Conservation (phyloP, 2,888 invertebrate species). For the Andrena minutula region DNA sequence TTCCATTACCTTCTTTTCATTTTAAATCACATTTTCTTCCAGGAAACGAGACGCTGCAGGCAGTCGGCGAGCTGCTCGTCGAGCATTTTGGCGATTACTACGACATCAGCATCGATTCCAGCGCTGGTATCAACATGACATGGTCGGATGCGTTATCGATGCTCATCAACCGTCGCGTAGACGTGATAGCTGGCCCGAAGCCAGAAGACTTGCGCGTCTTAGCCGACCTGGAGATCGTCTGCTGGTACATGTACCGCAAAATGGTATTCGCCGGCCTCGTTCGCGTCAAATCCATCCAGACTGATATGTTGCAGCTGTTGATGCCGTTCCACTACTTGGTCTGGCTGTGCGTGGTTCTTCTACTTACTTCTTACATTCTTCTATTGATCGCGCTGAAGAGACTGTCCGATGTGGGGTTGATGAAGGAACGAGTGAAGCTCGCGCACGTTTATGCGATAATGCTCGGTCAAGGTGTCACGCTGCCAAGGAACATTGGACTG, state of each 20-base stretch:
- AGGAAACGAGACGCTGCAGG: constrained; percentile 14
- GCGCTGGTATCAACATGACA: neutral
- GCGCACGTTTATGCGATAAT: constrained; percentile 48
- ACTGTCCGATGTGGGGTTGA: constrained; percentile 35
- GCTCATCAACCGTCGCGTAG: constrained; percentile 37
- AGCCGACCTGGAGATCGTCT: constrained; percentile 45
- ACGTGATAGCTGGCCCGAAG: constrained; percentile 23
- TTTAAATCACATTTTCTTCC: neutral
- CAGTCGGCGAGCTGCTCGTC: constrained; percentile 27
- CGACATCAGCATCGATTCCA: constrained; percentile 17
- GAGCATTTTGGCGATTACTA: constrained; percentile 31
- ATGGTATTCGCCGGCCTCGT: constrained; percentile 43
- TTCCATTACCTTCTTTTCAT: neutral
- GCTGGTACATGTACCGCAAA: constrained; percentile 44
- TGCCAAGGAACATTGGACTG: constrained; percentile 53
- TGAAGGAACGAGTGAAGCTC: constrained; percentile 50
- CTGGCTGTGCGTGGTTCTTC: constrained; percentile 41
- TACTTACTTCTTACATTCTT: constrained; percentile 29
- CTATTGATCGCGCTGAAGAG: constrained; percentile 26
- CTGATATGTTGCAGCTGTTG: constrained; percentile 37
- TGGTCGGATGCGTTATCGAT: constrained; percentile 35
- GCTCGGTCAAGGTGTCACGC: constrained; percentile 40
- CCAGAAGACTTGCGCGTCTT: constrained; percentile 19
- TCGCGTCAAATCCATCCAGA: neutral
- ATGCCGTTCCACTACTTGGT: constrained; percentile 51